phyloP scores from a whole-genome alignment of 1,140 invertebrate species.

The Drosophila azteca region DNA sequence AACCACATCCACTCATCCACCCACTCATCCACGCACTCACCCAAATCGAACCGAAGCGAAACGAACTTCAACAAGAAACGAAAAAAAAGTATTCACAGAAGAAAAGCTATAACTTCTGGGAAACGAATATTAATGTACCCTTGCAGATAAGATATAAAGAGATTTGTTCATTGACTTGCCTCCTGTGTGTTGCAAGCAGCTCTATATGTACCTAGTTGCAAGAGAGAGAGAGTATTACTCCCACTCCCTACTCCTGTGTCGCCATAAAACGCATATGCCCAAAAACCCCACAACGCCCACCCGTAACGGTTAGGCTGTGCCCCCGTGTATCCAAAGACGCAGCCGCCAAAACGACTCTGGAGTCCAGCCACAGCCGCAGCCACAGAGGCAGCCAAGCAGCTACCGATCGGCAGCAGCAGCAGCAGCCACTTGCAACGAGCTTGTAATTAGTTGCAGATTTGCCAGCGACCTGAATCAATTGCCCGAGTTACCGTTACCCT shows the following conservation, averaged over 20 bases:
- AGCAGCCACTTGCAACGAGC: slow-evolving; percentile 43
- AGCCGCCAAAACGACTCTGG: too few relatives aligned
- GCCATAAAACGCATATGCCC: slow-evolving; percentile 34
- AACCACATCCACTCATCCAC: slow-evolving; percentile 19
- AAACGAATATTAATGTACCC: slow-evolving; percentile 1
- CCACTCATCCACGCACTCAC: slow-evolving; percentile 30
- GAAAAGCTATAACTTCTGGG: slow-evolving; percentile 29
- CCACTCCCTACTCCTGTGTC: neutral
- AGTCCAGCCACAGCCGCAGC: neutral
- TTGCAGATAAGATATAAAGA: too few relatives aligned
- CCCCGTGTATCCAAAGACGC: slow-evolving; percentile 8
- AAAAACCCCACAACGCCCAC: slow-evolving; percentile 41
- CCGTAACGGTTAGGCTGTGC: slow-evolving; percentile 17
- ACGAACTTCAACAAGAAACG: too few relatives aligned
- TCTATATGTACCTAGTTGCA: too few relatives aligned
- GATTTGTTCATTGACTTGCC: neutral
- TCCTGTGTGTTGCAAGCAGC: too few relatives aligned
- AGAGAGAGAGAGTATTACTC: neutral
- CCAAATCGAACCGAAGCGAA: slow-evolving; percentile 23
- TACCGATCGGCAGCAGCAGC: slow-evolving; percentile 24
- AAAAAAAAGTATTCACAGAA: slow-evolving; percentile 17
- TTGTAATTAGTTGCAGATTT: slow-evolving; percentile 62
- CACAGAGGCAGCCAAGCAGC: slow-evolving; percentile 36
- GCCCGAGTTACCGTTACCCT: slow-evolving; percentile 56
- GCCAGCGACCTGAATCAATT: slow-evolving; percentile 69